Evolutionary conservation across 2,797 vertebrate species (phyloP).

Genomic region (Sebastes wilsoni): DNA sequence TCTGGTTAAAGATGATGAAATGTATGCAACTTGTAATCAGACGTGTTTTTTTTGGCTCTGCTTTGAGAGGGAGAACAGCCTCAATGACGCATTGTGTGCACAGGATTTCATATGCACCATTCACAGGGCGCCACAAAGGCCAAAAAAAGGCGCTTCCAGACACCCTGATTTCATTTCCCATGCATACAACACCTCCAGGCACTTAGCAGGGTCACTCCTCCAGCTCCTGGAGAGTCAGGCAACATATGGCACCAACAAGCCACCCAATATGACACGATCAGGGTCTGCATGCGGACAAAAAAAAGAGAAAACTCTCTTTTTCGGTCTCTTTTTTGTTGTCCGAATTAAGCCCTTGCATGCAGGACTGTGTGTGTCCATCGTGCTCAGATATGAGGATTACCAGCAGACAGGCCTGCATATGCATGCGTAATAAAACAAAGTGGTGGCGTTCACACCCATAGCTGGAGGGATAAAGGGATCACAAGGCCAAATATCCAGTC

Average conservation of each 20-base stretch:
- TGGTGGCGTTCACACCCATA: slow-evolving; percentile 59
- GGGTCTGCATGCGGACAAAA: neutral
- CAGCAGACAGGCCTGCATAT: slow-evolving; percentile 38
- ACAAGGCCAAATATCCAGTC: slow-evolving; percentile 71
- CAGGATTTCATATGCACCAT: slow-evolving; percentile 43
- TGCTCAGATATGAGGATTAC: slow-evolving; percentile 62
- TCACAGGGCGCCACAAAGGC: slow-evolving; percentile 37
- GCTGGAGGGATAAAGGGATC: slow-evolving; percentile 61
- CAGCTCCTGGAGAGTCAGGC: slow-evolving; percentile 2
- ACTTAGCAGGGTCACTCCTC: slow-evolving; percentile 29
- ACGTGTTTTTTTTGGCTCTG: neutral
- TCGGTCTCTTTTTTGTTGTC: neutral
- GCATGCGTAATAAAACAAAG: slow-evolving; percentile 58
- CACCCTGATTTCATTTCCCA: neutral
- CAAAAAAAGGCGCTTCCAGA: slow-evolving; percentile 40
- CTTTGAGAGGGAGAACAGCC: slow-evolving; percentile 12
- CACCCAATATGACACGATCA: neutral
- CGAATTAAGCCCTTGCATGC: slow-evolving; percentile 21
- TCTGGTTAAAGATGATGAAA: neutral
- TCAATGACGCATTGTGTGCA: slow-evolving; percentile 45
- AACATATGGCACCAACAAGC: slow-evolving; percentile 1
- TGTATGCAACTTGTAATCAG: slow-evolving; percentile 19
- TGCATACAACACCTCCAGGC: slow-evolving; percentile 25
- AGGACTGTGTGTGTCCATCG: slow-evolving; percentile 29
- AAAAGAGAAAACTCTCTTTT: neutral